Conservation (phyloP, 2,113 vertebrate species). For the Coptodon rendalli region DNA sequence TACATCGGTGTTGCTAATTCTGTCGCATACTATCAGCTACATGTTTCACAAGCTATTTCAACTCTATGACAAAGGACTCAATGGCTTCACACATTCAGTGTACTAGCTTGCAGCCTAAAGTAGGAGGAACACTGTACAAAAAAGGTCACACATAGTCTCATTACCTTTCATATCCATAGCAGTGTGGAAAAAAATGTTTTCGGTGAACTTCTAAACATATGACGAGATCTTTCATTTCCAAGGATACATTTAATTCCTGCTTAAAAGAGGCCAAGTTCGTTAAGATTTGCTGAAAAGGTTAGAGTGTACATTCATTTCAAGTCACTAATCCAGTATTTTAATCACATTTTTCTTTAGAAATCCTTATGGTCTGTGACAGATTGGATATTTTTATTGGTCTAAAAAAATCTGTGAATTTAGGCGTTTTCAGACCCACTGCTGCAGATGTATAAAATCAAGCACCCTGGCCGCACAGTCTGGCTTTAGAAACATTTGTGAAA, state of each 20-base stretch:
- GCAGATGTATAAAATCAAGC: background rate
- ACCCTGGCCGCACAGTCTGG: background rate
- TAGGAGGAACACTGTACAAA: conserved; percentile 63
- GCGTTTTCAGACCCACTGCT: background rate
- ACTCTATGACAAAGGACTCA: conserved; percentile 90
- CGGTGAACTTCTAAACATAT: background rate
- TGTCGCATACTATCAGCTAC: conserved; percentile 74
- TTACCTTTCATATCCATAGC: conserved; percentile 7
- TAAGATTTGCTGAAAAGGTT: background rate
- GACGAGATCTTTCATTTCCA: background rate
- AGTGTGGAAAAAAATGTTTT: conserved; percentile 33
- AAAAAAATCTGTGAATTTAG: background rate
- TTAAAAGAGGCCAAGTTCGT: background rate
- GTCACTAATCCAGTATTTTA: background rate
- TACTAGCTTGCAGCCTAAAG: conserved; percentile 92
- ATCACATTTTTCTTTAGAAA: background rate
- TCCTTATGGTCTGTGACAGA: background rate
- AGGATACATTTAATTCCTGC: background rate
- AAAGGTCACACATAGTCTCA: background rate
- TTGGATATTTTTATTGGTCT: background rate
- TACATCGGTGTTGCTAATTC: background rate
- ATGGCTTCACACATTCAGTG: conserved; percentile 89
- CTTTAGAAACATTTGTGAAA: background rate
- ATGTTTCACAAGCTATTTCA: conserved; percentile 83
- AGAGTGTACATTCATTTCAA: conserved; percentile 1